phyloP scores from a whole-genome alignment of 2,797 vertebrate species.

The Lithobates pipiens region DNA sequence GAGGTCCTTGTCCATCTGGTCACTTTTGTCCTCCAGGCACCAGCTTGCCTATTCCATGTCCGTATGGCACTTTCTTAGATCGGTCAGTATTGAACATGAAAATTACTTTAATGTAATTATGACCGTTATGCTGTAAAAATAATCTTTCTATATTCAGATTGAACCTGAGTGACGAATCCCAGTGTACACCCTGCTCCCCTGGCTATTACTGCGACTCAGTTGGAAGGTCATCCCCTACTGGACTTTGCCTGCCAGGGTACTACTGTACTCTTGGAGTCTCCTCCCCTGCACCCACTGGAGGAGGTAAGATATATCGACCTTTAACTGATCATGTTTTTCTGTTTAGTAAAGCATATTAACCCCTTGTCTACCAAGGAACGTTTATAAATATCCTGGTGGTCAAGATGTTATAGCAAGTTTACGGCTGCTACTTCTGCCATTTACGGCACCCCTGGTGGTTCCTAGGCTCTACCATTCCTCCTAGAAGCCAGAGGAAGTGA shows the following conservation, averaged over 20 bases:
- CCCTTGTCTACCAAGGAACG: too few species aligned
- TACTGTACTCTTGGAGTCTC: constrained; percentile 84
- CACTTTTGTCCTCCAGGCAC: constrained; percentile 87
- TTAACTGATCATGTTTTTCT: too few species aligned
- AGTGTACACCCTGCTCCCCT: constrained; percentile 81
- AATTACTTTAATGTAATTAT: neutral
- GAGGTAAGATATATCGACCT: constrained; percentile 70
- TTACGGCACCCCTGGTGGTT: too few species aligned
- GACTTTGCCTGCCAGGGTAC: constrained; percentile 84
- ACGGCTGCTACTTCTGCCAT: too few species aligned
- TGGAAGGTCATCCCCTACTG: constrained; percentile 83
- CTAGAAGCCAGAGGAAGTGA: too few species aligned
- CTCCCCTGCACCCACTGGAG: constrained; percentile 75
- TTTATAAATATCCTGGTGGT: too few species aligned
- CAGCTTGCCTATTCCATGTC: constrained; percentile 81
- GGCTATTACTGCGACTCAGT: constrained; percentile 82
- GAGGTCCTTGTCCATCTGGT: constrained; percentile 87
- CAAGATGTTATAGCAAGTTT: too few species aligned
- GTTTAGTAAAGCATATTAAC: too few species aligned
- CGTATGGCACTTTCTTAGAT: constrained; percentile 86
- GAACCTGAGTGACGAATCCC: constrained; percentile 73
- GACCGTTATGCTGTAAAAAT: neutral
- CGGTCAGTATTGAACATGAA: constrained; percentile 72
- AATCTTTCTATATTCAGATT: constrained; percentile 39
- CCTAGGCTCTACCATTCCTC: too few species aligned